Percentiles rank a stretch among this genome's conserved stretches.
These are phyloP conservation scores for Saccostrea cuccullata DNA, from an alignment of 1,140 invertebrate genomes.

Conservation along the genomic window DNA sequence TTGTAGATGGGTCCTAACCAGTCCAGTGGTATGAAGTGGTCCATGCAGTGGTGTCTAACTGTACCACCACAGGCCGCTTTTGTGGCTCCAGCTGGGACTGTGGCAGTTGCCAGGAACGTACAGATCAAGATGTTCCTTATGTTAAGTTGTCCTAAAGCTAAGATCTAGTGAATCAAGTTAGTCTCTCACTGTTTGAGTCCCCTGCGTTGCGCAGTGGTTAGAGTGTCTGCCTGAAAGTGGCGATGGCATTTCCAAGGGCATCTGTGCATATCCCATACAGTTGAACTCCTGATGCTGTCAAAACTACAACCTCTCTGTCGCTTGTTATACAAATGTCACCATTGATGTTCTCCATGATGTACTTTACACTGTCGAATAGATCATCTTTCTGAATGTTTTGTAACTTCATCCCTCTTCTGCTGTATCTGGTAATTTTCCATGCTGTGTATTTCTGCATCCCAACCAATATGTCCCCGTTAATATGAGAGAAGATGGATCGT, in stretches of 20 bases:
- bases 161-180: too few relatives aligned
- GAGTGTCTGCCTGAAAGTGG: too few relatives aligned
- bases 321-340: neutral
- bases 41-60: conserved; percentile 92
- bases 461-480: too few relatives aligned
- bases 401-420: neutral
- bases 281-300: neutral
- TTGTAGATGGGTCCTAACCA: conserved; percentile 64
- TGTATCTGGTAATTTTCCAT: neutral
- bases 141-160: too few relatives aligned
- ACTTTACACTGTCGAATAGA: neutral
- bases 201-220: too few relatives aligned
- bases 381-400: neutral
- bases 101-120: conserved; percentile 90
- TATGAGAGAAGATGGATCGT: too few relatives aligned
- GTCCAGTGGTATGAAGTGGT: conserved; percentile 86
- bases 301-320: neutral
- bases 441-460: too few relatives aligned
- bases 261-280: neutral
- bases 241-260: neutral
- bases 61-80: conserved; percentile 87
- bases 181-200: too few relatives aligned
- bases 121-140: conserved; percentile 88
- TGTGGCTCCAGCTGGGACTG: conserved; percentile 88
- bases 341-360: neutral